These are phyloP conservation scores for Synanceia verrucosa DNA, from an alignment of 2,797 vertebrate species.

Conservation along the genomic window DNA sequence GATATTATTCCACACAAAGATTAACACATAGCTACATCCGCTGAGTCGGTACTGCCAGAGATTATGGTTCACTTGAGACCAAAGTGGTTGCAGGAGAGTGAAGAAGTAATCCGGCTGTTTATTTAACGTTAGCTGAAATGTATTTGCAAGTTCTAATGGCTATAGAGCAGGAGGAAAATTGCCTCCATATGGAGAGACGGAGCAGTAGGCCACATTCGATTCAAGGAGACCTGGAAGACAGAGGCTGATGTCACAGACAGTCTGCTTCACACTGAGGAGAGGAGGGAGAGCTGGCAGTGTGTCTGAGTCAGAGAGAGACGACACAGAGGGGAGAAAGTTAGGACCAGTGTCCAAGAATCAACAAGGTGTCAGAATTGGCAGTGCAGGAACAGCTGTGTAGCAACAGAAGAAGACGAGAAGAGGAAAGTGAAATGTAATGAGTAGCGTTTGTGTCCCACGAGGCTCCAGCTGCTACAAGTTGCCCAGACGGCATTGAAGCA, in stretches of 20 bases:
- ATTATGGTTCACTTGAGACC: slow-evolving; percentile 70
- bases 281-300: slow-evolving; percentile 38
- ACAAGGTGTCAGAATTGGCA: slow-evolving; percentile 41
- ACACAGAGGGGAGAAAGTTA: slow-evolving; percentile 1
- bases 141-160: slow-evolving; percentile 66
- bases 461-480: slow-evolving; percentile 62
- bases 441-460: slow-evolving; percentile 40
- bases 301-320: slow-evolving; percentile 18
- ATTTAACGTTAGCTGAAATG: slow-evolving; percentile 69
- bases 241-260: slow-evolving; percentile 61
- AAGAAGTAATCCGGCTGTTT: slow-evolving; percentile 74
- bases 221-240: slow-evolving; percentile 45
- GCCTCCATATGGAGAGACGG: slow-evolving; percentile 69
- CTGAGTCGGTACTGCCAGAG: slow-evolving; percentile 44
- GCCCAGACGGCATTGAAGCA: slow-evolving; percentile 49
- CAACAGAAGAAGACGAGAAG: neutral
- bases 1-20: slow-evolving; percentile 59
- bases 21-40: slow-evolving; percentile 51
- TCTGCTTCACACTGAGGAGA: slow-evolving; percentile 42
- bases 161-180: slow-evolving; percentile 54
- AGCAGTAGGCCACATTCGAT: slow-evolving; percentile 25
- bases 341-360: slow-evolving; percentile 17
- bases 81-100: slow-evolving; percentile 73
- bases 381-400: slow-evolving; percentile 8
- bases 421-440: slow-evolving; percentile 11